Evolutionary conservation across 2,888 invertebrate species (phyloP).

Genomic region (Cybosia mesomella): DNA sequence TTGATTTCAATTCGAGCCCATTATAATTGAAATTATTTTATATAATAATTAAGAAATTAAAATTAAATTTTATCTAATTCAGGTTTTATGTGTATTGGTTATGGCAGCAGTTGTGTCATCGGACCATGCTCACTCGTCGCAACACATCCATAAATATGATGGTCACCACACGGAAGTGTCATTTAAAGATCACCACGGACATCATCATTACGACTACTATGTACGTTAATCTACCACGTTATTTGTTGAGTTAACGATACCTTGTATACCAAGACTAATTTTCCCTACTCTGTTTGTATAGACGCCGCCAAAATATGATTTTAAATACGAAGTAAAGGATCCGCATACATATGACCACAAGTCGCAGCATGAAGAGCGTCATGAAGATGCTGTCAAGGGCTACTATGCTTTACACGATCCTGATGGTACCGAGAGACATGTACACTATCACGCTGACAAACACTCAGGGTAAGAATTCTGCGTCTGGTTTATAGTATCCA

Average conservation of each 20-base stretch:
- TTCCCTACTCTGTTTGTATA: background rate
- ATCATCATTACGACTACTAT: conserved; percentile 50
- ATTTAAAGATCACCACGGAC: conserved; percentile 30
- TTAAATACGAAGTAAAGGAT: conserved; percentile 77
- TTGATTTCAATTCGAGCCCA: background rate
- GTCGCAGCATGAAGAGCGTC: conserved; percentile 81
- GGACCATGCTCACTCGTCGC: conserved; percentile 69
- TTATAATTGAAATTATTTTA: background rate
- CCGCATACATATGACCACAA: conserved; percentile 86
- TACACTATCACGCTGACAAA: conserved; percentile 46
- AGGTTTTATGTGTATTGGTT: conserved; percentile 53
- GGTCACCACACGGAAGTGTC: conserved; percentile 25
- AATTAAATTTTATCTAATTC: background rate
- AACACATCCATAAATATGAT: conserved; percentile 56
- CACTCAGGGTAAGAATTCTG: conserved; percentile 47
- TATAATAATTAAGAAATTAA: too few species aligned
- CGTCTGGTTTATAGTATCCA: background rate
- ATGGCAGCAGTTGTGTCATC: conserved; percentile 51
- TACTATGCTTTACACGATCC: conserved; percentile 71
- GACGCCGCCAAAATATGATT: conserved; percentile 56
- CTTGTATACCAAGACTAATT: background rate
- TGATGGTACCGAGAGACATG: conserved; percentile 45
- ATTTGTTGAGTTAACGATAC: background rate
- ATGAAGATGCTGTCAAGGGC: conserved; percentile 87
- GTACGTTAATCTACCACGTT: conserved; percentile 30